phyloP scores from a whole-genome alignment of 2,888 invertebrate genomes.

The Listrodromus nycthemerus region DNA sequence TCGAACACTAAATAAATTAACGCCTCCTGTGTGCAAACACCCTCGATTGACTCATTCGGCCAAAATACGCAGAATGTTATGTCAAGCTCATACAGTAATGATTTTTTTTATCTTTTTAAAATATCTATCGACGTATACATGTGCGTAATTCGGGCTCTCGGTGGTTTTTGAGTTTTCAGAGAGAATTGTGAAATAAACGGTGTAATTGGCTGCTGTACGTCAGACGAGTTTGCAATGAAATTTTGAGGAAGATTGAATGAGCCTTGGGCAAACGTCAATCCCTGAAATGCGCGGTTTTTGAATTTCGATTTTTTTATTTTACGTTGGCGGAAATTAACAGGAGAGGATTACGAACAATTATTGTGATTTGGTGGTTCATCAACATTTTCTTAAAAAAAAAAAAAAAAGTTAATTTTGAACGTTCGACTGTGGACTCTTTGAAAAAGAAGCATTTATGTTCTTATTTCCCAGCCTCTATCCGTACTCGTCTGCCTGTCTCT shows the following conservation, averaged over 20 bases:
- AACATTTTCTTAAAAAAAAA: background rate
- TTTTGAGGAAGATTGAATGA: background rate
- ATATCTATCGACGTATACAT: background rate
- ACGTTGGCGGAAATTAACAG: background rate
- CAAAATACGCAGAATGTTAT: background rate
- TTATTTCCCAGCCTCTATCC: background rate
- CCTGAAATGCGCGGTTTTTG: background rate
- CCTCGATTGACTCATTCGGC: background rate
- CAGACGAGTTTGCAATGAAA: background rate
- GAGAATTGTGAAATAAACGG: background rate
- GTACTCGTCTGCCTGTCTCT: background rate
- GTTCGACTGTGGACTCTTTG: background rate
- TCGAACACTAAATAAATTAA: conserved; percentile 78
- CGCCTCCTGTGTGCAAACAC: conserved; percentile 51
- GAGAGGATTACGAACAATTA: background rate
- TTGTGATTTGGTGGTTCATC: background rate
- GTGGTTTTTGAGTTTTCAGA: background rate
- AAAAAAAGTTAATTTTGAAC: background rate
- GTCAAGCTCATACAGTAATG: background rate
- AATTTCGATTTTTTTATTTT: background rate
- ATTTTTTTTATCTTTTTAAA: background rate
- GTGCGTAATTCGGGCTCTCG: background rate
- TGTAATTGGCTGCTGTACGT: background rate
- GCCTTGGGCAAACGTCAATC: conserved; percentile 4
- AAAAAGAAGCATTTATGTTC: background rate